phyloP scores from a whole-genome alignment of 2,113 vertebrate genomes.

The Hippocampus abdominalis region DNA sequence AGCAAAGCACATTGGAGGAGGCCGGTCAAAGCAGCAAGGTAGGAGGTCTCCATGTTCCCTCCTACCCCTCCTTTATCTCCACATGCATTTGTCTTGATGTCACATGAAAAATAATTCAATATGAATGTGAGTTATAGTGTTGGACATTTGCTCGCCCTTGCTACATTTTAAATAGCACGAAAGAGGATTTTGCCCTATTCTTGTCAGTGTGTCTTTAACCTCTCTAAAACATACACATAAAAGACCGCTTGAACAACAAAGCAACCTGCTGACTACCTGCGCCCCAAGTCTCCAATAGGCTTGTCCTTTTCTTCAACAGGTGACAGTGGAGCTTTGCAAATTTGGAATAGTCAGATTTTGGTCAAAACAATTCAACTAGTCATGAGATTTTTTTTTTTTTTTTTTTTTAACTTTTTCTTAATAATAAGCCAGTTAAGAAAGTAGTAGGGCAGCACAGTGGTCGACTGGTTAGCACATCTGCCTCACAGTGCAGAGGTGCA shows the following conservation, averaged over 20 bases:
- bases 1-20: conserved; percentile 60
- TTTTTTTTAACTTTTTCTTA: too few relatives aligned
- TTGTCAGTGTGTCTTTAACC: background rate
- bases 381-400: too few relatives aligned
- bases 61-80: conserved; percentile 4
- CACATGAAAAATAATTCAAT: conserved; percentile 15
- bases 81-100: conserved; percentile 19
- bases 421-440: too few relatives aligned
- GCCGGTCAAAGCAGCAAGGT: conserved; percentile 41
- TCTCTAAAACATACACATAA: background rate
- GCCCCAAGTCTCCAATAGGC: background rate
- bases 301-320: background rate
- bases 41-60: conserved; percentile 27
- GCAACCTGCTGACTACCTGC: background rate
- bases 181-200: background rate
- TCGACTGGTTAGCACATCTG: too few relatives aligned
- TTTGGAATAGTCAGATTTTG: background rate
- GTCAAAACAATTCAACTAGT: too few relatives aligned
- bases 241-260: background rate
- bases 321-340: background rate
- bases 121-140: conserved; percentile 6
- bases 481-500: too few relatives aligned
- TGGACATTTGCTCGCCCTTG: conserved; percentile 7
- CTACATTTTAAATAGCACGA: background rate
- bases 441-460: too few relatives aligned